Percentiles rank a stretch among this genome's conserved stretches.
phyloP scores from a whole-genome alignment of 2,797 vertebrate species.

The Siniperca obscura region DNA sequence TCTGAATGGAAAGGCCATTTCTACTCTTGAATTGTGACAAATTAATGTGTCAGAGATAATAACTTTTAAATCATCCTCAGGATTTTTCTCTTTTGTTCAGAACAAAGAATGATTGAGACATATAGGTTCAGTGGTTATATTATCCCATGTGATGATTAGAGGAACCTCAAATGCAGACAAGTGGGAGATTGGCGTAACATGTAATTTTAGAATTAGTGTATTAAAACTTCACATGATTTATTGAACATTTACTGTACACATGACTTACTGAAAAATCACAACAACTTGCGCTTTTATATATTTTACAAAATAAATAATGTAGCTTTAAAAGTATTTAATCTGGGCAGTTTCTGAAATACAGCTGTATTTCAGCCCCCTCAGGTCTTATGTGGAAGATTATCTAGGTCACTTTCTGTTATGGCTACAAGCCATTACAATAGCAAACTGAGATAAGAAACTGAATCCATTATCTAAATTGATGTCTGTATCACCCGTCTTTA shows the following conservation, averaged over 20 bases:
- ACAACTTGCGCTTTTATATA: not conserved
- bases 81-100: not conserved
- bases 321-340: not conserved
- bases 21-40: conserved; percentile 8
- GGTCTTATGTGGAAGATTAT: not conserved
- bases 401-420: not conserved
- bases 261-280: not conserved
- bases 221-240: not conserved
- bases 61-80: conserved; percentile 7
- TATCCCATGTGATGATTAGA: not conserved
- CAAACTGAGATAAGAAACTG: not conserved
- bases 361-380: not conserved
- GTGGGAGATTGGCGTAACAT: not conserved
- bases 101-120: conserved; percentile 5
- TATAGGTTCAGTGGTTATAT: not conserved
- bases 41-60: conserved; percentile 3
- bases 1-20: conserved; percentile 37
- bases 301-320: not conserved
- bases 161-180: not conserved
- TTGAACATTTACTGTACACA: not conserved
- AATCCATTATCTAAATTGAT: conserved; percentile 14
- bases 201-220: not conserved
- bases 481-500: not conserved
- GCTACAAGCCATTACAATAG: not conserved
- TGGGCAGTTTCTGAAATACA: not conserved